These are phyloP conservation scores for Drosophila murphyi DNA, from an alignment of 1,140 invertebrate genomes.

Conservation along the genomic window DNA sequence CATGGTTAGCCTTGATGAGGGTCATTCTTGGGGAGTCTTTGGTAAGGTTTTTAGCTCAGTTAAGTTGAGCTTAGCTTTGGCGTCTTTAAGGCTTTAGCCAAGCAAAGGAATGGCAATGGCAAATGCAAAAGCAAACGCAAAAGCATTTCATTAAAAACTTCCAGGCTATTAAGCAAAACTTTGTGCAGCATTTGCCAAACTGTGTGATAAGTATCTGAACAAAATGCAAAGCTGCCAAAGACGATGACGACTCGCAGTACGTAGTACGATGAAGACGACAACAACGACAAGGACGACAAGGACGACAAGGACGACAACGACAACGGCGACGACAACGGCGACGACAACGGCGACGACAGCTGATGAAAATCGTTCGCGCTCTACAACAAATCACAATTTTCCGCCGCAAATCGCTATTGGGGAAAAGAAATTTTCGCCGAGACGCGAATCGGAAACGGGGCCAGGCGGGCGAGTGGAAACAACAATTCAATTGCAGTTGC, in stretches of 20 bases:
- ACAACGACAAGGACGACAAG: constrained; percentile 26
- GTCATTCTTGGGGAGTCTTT: constrained; percentile 22
- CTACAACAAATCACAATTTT: constrained; percentile 80
- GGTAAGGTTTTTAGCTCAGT: constrained; percentile 17
- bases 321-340: constrained; percentile 59
- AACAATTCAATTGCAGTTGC: constrained; percentile 82
- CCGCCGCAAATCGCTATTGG: constrained; percentile 80
- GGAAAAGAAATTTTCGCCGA: constrained; percentile 65
- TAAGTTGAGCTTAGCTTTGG: constrained; percentile 1
- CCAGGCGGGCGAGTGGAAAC: constrained; percentile 29
- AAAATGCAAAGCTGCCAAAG: constrained; percentile 82
- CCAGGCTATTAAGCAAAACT: constrained; percentile 83
- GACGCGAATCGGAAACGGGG: constrained; percentile 29
- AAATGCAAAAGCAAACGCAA: constrained; percentile 46
- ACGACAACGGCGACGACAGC: constrained; percentile 56
- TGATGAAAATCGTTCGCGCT: constrained; percentile 75
- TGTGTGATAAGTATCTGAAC: constrained; percentile 82
- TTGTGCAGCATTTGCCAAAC: constrained; percentile 82
- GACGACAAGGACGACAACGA: background rate
- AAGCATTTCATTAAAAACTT: constrained; percentile 83
- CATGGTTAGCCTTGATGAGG: constrained; percentile 22
- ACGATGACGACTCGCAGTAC: constrained; percentile 34
- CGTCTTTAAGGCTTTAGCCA: constrained; percentile 54
- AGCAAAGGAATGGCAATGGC: constrained; percentile 35
- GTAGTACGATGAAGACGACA: background rate